Conservation (phyloP, 1,140 invertebrate species). For the Cyrtorhinus lividipennis region DNA sequence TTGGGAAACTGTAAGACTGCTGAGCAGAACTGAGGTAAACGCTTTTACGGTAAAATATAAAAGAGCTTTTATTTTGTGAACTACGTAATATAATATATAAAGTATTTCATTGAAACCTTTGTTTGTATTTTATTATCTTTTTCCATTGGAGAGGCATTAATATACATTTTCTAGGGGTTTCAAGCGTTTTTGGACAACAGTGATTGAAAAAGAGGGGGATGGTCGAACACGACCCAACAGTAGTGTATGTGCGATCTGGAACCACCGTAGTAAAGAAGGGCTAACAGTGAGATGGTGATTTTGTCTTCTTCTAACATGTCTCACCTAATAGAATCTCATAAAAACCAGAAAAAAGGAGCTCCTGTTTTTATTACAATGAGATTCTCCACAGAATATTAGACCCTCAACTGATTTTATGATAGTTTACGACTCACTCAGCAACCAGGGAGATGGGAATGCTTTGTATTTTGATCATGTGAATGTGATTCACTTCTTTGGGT, state of each 20-base stretch:
- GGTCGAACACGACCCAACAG: conserved; percentile 1
- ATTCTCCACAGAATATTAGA: too few species aligned
- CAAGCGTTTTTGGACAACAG: conserved; percentile 1
- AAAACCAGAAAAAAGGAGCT: too few species aligned
- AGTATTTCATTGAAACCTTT: background rate
- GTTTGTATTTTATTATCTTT: background rate
- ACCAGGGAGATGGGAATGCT: too few species aligned
- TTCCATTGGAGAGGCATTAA: background rate
- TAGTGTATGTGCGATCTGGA: background rate
- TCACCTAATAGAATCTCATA: too few species aligned
- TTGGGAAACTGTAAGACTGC: background rate
- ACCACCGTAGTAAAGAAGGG: conserved; percentile 6
- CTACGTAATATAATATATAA: background rate
- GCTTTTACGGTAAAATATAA: too few species aligned
- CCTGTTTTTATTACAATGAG: too few species aligned
- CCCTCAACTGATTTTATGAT: too few species aligned
- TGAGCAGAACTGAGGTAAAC: conserved; percentile 1
- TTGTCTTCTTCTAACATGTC: too few species aligned
- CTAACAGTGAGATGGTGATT: too few species aligned
- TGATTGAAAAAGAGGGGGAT: background rate
- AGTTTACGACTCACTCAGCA: too few species aligned
- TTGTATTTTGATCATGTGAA: too few species aligned
- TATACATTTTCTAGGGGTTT: conserved; percentile 3
- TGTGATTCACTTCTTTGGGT: too few species aligned
- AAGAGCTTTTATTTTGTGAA: background rate